Conservation (phyloP, 2,113 vertebrate species). For the zebrafish (Danio rerio) region GRCz12tu NC_133199.1:10173001-10173500, state of each 20-base stretch:
- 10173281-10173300: neutral
- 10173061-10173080: no score
- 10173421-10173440: slow-evolving; percentile 9
- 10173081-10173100: no score
- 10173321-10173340: neutral
- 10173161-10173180: neutral
- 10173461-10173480: slow-evolving; percentile 49
- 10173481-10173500: slow-evolving; percentile 40
- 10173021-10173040: no score
- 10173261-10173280: slow-evolving; percentile 8
- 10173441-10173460: slow-evolving; percentile 31
- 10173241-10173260: slow-evolving; percentile 5
- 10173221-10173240: neutral
- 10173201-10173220: neutral
- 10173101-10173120: no score
- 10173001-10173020: no score
- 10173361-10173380: slow-evolving; percentile 22
- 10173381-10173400: slow-evolving; percentile 55
- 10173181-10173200: neutral
- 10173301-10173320: neutral
- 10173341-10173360: slow-evolving; percentile 22
- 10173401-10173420: slow-evolving; percentile 59
- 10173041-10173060: no score
- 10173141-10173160: neutral
- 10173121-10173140: no score